These are phyloP conservation scores for Tamandua tetradactyla DNA, from an alignment of 2,797 vertebrate genomes.

Conservation along the genomic window DNA sequence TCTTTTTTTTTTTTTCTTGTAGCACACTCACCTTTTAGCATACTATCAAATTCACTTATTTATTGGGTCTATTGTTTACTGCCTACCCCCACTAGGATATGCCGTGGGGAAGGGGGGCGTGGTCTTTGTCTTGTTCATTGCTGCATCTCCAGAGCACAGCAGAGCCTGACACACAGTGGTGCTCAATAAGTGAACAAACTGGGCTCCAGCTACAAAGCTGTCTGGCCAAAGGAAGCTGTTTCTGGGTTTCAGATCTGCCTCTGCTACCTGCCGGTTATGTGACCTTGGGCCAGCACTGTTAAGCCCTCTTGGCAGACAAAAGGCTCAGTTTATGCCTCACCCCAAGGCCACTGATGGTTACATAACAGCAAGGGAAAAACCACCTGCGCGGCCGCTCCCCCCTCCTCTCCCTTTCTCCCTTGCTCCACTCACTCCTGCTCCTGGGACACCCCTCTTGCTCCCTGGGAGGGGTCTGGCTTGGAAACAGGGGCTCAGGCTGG, in stretches of 20 bases:
- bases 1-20: too few species aligned
- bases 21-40: not conserved
- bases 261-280: not conserved
- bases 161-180: too few species aligned
- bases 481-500: not conserved
- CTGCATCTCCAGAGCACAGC: not conserved
- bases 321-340: not conserved
- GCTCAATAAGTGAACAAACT: not conserved
- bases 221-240: not conserved
- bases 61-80: not conserved
- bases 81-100: not conserved
- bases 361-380: not conserved
- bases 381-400: not conserved
- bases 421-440: not conserved
- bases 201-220: too few species aligned
- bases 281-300: not conserved
- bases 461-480: not conserved
- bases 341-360: not conserved
- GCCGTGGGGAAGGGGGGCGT: not conserved
- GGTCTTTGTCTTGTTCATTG: not conserved
- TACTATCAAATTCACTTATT: not conserved
- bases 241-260: not conserved
- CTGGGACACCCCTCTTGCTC: not conserved
- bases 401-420: not conserved
- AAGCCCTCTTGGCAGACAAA: not conserved